phyloP scores from a whole-genome alignment of 2,113 vertebrate species.

The Pseudois nayaur region DNA sequence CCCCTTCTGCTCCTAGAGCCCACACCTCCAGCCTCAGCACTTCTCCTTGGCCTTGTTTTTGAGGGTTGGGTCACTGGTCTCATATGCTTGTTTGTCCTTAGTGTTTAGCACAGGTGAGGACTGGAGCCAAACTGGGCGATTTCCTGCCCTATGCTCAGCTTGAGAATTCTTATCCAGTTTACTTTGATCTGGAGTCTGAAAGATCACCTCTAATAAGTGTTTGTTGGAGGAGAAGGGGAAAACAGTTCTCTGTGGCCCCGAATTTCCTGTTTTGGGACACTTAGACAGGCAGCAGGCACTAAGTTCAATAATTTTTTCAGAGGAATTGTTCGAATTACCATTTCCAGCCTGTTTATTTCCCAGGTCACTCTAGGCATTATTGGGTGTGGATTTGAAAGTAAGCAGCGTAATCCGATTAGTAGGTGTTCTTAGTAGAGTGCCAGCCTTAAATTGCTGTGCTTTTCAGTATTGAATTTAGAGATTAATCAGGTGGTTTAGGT shows the following conservation, averaged over 20 bases:
- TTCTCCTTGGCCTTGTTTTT: background rate
- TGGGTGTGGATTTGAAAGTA: background rate
- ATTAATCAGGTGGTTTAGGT: background rate
- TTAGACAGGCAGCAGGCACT: background rate
- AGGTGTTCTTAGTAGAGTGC: background rate
- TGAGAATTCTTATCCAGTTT: background rate
- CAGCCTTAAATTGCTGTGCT: background rate
- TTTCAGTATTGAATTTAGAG: background rate
- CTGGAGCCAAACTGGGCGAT: background rate
- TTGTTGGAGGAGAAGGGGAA: background rate
- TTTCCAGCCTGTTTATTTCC: slow-evolving; percentile 29
- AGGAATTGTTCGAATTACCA: background rate
- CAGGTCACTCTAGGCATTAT: background rate
- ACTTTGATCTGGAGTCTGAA: background rate
- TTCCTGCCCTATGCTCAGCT: background rate
- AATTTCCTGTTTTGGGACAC: background rate
- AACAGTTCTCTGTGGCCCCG: background rate
- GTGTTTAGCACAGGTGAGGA: background rate
- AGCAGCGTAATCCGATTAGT: background rate
- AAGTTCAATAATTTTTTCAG: background rate
- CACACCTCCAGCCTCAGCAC: background rate
- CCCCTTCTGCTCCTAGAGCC: background rate
- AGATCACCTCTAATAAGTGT: background rate
- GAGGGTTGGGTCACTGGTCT: background rate
- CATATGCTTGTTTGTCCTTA: background rate